Conservation (phyloP, 2,888 invertebrate species). For the Galeopsomyia nigrocyanea region DNA sequence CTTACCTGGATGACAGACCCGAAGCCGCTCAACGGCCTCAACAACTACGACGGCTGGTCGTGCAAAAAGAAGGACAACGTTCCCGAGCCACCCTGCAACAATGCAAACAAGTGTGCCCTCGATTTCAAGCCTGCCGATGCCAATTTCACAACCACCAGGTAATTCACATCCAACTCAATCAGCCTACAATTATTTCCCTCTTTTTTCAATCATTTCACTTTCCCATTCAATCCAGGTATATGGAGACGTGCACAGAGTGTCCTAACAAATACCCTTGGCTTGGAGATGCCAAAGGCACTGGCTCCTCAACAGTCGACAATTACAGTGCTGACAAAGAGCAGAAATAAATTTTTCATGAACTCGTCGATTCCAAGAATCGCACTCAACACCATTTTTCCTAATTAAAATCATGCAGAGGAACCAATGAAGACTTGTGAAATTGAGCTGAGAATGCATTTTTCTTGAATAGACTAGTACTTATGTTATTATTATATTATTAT, state of each 20-base stretch:
- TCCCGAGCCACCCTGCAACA: constrained; percentile 83
- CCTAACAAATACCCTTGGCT: constrained; percentile 90
- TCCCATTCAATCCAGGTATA: constrained; percentile 73
- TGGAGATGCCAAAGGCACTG: constrained; percentile 88
- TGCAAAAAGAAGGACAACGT: constrained; percentile 80
- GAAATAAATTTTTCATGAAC: constrained; percentile 30
- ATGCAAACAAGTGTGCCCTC: constrained; percentile 87
- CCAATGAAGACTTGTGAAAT: constrained; percentile 39
- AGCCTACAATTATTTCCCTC: not conserved
- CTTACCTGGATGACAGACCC: constrained; percentile 93
- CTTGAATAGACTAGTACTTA: constrained; percentile 36
- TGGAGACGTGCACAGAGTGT: constrained; percentile 90
- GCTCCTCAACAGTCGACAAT: constrained; percentile 80
- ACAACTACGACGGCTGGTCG: constrained; percentile 85
- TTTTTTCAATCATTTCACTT: not conserved
- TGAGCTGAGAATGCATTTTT: constrained; percentile 32
- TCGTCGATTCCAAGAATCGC: constrained; percentile 46
- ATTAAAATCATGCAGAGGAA: constrained; percentile 29
- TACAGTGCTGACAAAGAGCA: constrained; percentile 79
- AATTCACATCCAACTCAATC: constrained; percentile 35
- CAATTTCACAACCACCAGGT: constrained; percentile 83
- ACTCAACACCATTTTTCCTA: constrained; percentile 33
- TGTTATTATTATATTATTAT: not conserved
- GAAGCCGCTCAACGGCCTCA: constrained; percentile 77
- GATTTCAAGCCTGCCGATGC: constrained; percentile 82